A percentile compares a stretch with the other conserved stretches of the same genome.
Evolutionary conservation across 2,797 vertebrate species (phyloP).

Genomic region (Ceryle rudis): DNA sequence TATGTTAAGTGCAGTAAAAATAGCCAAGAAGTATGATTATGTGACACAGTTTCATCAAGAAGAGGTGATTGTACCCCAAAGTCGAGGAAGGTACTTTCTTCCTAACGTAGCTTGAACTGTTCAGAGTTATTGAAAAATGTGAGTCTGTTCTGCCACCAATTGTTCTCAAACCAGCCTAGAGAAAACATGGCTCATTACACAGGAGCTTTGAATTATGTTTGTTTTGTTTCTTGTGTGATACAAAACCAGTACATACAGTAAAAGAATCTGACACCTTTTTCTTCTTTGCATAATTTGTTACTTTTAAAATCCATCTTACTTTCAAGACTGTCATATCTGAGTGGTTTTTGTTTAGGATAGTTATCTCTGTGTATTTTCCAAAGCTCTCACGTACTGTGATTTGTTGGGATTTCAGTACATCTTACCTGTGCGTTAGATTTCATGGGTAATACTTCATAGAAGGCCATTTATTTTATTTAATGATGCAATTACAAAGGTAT

Average conservation of each 20-base stretch:
- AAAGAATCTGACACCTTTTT: not conserved
- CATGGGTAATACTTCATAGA: not conserved
- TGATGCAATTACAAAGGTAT: conserved; percentile 38
- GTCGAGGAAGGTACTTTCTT: not conserved
- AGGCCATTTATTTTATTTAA: conserved; percentile 56
- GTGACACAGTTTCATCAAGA: not conserved
- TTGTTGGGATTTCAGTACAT: not conserved
- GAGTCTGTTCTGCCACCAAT: not conserved
- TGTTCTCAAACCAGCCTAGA: not conserved
- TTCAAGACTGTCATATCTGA: not conserved
- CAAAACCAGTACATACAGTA: not conserved
- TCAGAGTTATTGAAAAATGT: not conserved
- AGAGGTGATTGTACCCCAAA: not conserved
- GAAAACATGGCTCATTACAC: not conserved
- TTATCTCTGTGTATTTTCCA: not conserved
- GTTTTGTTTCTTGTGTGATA: not conserved
- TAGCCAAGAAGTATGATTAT: not conserved
- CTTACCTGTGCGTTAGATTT: not conserved
- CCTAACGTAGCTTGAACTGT: not conserved
- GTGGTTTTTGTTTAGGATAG: not conserved
- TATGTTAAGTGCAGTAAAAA: not conserved
- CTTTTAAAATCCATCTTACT: not conserved
- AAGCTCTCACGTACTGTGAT: not conserved
- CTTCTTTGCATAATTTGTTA: not conserved
- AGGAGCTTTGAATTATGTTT: not conserved